These are phyloP conservation scores for Tiliacea citrago DNA, from an alignment of 2,888 invertebrate genomes.

Conservation along the genomic window DNA sequence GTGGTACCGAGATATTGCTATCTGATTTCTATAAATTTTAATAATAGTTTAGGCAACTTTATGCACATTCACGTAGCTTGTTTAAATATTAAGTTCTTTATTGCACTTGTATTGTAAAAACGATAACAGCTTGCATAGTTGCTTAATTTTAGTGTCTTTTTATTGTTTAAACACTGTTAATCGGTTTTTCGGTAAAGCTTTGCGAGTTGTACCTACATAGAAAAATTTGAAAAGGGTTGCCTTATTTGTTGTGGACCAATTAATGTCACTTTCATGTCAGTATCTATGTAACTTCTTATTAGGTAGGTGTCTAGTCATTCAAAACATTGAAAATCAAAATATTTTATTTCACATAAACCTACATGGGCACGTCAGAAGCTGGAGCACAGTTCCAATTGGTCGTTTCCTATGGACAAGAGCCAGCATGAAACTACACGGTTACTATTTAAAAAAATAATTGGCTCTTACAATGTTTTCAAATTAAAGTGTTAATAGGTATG, in stretches of 20 bases:
- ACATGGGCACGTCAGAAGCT: too few species aligned
- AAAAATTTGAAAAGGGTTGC: not conserved
- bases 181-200: conserved; percentile 3
- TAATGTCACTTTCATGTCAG: not conserved
- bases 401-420: too few species aligned
- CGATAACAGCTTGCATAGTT: conserved; percentile 29
- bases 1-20: conserved; percentile 78
- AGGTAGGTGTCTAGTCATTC: not conserved
- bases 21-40: conserved; percentile 83
- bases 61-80: conserved; percentile 75
- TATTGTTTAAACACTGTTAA: not conserved
- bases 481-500: too few species aligned
- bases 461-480: too few species aligned
- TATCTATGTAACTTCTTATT: too few species aligned
- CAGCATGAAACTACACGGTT: too few species aligned
- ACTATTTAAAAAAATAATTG: too few species aligned
- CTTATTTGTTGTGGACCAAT: not conserved
- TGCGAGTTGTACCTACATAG: not conserved
- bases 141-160: not conserved
- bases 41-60: conserved; percentile 75
- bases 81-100: conserved; percentile 67
- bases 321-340: not conserved
- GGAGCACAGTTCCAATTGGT: too few species aligned
- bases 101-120: conserved; percentile 66
- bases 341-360: too few species aligned